Evolutionary conservation across 2,797 vertebrate species (phyloP).

Genomic region (Catamblyrhynchus diadema): DNA sequence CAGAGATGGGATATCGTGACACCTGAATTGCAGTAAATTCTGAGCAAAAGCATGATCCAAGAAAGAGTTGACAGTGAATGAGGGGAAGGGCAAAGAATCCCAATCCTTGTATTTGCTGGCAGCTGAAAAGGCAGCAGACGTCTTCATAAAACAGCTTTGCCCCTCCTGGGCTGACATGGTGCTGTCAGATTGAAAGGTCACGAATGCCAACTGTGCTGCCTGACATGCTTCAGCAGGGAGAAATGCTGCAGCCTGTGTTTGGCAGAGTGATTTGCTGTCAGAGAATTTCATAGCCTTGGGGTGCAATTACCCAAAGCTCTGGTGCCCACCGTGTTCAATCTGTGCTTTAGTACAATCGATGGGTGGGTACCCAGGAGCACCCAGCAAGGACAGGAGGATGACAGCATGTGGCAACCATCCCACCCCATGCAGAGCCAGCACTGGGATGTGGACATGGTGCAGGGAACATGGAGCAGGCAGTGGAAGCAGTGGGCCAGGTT

Average conservation of each 20-base stretch:
- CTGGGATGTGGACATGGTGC: neutral
- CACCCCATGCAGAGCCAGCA: accelerated
- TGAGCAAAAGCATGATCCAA: neutral
- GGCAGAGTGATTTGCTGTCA: neutral
- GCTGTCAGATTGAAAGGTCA: slow-evolving; percentile 21
- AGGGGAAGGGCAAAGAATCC: neutral
- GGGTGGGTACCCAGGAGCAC: neutral
- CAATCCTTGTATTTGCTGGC: neutral
- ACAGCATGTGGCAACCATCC: neutral
- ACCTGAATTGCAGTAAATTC: neutral
- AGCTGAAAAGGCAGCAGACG: slow-evolving; percentile 21
- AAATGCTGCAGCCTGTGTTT: neutral
- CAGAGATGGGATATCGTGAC: neutral
- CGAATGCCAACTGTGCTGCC: neutral
- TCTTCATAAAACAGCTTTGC: slow-evolving; percentile 12
- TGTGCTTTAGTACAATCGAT: neutral
- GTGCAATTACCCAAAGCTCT: slow-evolving; percentile 26
- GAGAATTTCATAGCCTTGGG: slow-evolving; percentile 13
- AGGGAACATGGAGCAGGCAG: neutral
- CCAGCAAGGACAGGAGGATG: neutral
- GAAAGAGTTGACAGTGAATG: neutral
- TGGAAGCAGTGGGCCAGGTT: neutral
- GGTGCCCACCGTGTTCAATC: neutral
- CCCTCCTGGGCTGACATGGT: neutral
- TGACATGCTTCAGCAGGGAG: slow-evolving; percentile 14